phyloP scores from a whole-genome alignment of 2,113 vertebrate genomes.

The Coturnix japonica region DNA sequence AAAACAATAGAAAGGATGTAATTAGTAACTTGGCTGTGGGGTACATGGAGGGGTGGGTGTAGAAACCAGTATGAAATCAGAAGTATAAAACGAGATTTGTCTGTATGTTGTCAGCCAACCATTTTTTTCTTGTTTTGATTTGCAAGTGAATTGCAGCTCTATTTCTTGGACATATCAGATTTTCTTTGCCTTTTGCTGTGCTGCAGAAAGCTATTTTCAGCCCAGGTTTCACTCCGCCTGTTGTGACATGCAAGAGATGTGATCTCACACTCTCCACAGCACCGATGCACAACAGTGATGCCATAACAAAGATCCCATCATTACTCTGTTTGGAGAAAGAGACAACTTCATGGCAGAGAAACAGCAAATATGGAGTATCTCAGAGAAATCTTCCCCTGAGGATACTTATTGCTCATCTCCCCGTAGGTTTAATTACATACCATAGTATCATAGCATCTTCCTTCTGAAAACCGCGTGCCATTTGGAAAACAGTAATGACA shows the following conservation, averaged over 20 bases:
- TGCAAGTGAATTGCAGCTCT: not conserved
- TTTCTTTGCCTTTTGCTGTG: slow-evolving; percentile 13
- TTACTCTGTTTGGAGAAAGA: slow-evolving; percentile 9
- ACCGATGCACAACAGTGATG: not conserved
- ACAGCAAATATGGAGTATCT: not conserved
- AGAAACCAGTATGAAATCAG: not conserved
- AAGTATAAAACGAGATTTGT: not conserved
- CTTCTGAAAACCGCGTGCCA: not conserved
- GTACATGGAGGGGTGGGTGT: fast-evolving
- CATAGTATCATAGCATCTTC: not conserved
- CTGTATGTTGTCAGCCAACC: not conserved
- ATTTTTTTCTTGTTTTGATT: not conserved
- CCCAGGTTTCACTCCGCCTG: not conserved
- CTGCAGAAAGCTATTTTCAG: slow-evolving; percentile 37
- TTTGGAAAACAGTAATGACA: not conserved
- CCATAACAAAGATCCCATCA: not conserved
- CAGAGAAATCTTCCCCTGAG: not conserved
- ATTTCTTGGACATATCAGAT: not conserved
- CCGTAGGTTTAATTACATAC: not conserved
- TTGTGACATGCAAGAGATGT: slow-evolving; percentile 33
- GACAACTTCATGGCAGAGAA: not conserved
- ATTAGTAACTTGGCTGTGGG: not conserved
- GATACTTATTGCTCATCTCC: not conserved
- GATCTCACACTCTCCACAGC: slow-evolving; percentile 39
- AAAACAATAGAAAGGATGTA: slow-evolving; percentile 37